phyloP scores from a whole-genome alignment of 2,797 vertebrate species.

The Salmo trutta region DNA sequence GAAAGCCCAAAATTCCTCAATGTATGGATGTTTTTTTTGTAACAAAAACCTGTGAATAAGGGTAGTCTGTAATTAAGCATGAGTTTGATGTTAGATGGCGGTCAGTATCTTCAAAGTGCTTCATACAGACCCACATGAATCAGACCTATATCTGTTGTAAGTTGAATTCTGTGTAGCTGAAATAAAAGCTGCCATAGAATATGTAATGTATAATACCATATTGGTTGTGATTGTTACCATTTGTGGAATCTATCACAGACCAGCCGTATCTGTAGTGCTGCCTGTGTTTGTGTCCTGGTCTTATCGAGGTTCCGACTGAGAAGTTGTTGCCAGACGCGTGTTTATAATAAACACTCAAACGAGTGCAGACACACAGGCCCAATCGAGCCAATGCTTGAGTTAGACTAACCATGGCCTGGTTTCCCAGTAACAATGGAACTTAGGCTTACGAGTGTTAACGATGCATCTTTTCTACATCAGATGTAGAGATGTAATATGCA shows the following conservation, averaged over 20 bases:
- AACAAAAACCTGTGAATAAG: neutral
- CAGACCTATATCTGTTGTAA: neutral
- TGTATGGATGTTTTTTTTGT: neutral
- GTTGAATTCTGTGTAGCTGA: neutral
- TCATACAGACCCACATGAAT: neutral
- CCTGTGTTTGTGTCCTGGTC: neutral
- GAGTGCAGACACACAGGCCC: no score
- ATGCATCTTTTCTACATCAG: no score
- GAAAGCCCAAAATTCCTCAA: neutral
- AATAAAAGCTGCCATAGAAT: neutral
- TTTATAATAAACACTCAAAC: neutral
- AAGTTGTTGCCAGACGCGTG: neutral
- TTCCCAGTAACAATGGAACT: no score
- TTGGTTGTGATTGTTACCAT: neutral
- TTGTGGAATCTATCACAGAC: neutral
- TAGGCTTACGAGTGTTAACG: no score
- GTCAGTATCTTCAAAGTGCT: neutral
- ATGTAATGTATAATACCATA: neutral
- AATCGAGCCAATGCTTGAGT: no score
- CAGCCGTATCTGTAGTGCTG: neutral
- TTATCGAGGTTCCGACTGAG: neutral
- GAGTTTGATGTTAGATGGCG: neutral
- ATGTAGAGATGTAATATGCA: no score
- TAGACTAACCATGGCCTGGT: no score
- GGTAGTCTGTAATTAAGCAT: slow-evolving; percentile 23